These are phyloP conservation scores for Drosophila subpulchrella DNA, from an alignment of 1,140 invertebrate species.

Conservation along the genomic window DNA sequence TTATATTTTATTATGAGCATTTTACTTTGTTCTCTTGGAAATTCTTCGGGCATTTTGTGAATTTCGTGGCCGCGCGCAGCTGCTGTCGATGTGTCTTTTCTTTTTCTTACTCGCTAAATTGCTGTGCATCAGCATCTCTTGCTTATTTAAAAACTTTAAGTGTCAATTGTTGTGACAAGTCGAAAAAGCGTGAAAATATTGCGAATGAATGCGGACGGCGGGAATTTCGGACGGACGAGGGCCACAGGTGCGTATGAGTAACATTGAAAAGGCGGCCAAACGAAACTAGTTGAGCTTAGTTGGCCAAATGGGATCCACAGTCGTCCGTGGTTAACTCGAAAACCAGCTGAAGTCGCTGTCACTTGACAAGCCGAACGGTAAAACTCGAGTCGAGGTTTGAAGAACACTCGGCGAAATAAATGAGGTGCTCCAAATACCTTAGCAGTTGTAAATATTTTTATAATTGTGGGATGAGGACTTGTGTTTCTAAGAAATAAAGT, in stretches of 20 bases:
- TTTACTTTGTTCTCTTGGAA: conserved; percentile 70
- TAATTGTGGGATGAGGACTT: background rate
- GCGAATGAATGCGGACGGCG: conserved; percentile 65
- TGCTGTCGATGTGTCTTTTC: conserved; percentile 78
- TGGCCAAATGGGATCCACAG: conserved; percentile 40
- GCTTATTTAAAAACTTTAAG: conserved; percentile 73
- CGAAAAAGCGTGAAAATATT: conserved; percentile 76
- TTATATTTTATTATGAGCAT: conserved; percentile 60
- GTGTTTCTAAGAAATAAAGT: too few relatives aligned
- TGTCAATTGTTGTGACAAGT: conserved; percentile 82
- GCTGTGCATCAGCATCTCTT: conserved; percentile 48
- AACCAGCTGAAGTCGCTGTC: conserved; percentile 4
- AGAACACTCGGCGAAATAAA: conserved; percentile 6
- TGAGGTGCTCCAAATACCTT: background rate
- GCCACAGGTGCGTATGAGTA: conserved; percentile 80
- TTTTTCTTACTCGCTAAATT: conserved; percentile 10
- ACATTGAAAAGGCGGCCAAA: conserved; percentile 75
- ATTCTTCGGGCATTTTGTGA: conserved; percentile 57
- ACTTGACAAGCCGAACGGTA: conserved; percentile 17
- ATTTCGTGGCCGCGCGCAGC: conserved; percentile 72
- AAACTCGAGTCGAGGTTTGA: conserved; percentile 3
- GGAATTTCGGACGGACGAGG: conserved; percentile 43
- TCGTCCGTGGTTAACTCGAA: conserved; percentile 23
- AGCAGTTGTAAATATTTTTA: background rate
- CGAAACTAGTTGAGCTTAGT: conserved; percentile 65